Conservation (phyloP, 2,113 vertebrate genomes). For the Carassius gibelio region DNA sequence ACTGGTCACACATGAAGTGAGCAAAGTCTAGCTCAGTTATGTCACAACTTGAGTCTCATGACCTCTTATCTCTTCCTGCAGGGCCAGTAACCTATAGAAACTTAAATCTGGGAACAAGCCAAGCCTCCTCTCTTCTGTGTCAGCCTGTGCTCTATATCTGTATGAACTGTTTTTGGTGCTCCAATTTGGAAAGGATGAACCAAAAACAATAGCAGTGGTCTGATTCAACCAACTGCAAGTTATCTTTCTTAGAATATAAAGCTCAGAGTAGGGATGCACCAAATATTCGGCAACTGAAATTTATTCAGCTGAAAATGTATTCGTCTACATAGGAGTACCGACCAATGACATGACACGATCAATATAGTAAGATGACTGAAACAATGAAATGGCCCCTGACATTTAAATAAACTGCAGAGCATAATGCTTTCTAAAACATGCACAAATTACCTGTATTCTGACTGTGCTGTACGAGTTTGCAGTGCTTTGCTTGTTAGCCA, state of each 20-base stretch:
- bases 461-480: too few species aligned
- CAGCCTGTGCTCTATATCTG: conserved; percentile 72
- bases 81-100: conserved; percentile 4
- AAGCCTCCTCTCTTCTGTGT: conserved; percentile 48
- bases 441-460: too few species aligned
- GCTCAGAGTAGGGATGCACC: background rate
- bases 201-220: conserved; percentile 65
- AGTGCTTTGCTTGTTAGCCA: too few species aligned
- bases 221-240: conserved; percentile 14
- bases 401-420: too few species aligned
- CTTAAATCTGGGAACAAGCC: conserved; percentile 14
- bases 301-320: too few species aligned
- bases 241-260: conserved; percentile 13
- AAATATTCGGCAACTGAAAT: too few species aligned
- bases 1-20: background rate
- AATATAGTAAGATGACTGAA: too few species aligned
- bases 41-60: conserved; percentile 4
- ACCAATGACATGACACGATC: too few species aligned
- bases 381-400: too few species aligned
- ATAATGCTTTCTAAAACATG: too few species aligned
- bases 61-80: conserved; percentile 36
- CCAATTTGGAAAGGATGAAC: conserved; percentile 68
- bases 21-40: conserved; percentile 25
- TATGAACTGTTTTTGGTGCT: conserved; percentile 68
- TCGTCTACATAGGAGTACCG: too few species aligned